Evolutionary conservation across 2,797 vertebrate genomes (phyloP).

Genomic region (Toxotes lorentzi): DNA sequence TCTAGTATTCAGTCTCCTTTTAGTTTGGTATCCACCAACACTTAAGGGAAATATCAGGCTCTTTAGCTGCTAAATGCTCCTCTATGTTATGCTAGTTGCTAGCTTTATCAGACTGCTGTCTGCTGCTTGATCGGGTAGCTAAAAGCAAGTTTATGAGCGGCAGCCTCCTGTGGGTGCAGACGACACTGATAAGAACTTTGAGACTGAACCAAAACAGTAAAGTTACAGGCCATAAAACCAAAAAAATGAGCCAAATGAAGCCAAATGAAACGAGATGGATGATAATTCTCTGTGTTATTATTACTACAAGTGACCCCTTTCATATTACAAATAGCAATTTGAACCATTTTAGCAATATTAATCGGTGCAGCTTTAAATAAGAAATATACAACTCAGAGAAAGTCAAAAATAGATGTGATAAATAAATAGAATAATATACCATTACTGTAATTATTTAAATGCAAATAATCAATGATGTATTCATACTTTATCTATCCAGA

Average conservation of each 20-base stretch:
- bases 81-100: too few species aligned
- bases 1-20: not conserved
- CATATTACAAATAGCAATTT: not conserved
- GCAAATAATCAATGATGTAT: not conserved
- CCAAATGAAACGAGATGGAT: not conserved
- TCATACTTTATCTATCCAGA: not conserved
- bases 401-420: not conserved
- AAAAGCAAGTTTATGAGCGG: not conserved
- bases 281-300: not conserved
- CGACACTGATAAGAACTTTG: not conserved
- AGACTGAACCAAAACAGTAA: not conserved
- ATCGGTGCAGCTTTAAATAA: conserved; percentile 3
- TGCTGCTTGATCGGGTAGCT: too few species aligned
- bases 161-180: not conserved
- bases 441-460: not conserved
- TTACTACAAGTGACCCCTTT: not conserved
- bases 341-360: not conserved
- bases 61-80: not conserved
- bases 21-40: not conserved
- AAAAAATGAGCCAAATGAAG: not conserved
- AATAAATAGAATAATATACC: not conserved
- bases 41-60: not conserved
- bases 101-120: not conserved
- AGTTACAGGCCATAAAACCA: not conserved
- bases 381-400: not conserved